phyloP scores from a whole-genome alignment of 2,888 invertebrate species.

The Acanthococcus lagerstroemiae region DNA sequence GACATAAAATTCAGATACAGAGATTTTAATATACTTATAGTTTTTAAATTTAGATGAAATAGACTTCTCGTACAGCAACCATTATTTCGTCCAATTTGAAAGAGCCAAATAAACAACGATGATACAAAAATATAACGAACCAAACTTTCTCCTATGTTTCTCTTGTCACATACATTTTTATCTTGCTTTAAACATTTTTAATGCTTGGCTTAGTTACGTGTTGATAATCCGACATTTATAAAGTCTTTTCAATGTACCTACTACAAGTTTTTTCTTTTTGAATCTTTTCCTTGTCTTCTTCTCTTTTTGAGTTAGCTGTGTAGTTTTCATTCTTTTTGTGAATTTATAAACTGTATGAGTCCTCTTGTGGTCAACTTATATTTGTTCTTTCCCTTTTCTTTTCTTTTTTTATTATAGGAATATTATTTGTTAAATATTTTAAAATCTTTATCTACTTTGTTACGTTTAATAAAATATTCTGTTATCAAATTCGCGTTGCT shows the following conservation, averaged over 20 bases:
- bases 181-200: no score
- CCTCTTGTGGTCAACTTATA: no score
- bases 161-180: no score
- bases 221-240: neutral
- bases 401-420: neutral
- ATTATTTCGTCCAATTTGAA: no score
- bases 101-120: no score
- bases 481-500: slow-evolving; percentile 18
- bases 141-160: no score
- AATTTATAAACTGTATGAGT: neutral
- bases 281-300: neutral
- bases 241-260: neutral
- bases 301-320: no score
- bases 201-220: neutral
- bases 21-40: no score
- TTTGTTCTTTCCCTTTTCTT: neutral
- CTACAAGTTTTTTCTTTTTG: neutral
- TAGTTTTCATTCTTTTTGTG: neutral
- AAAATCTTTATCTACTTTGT: slow-evolving; percentile 7
- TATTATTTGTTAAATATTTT: neutral
- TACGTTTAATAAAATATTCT: slow-evolving; percentile 27
- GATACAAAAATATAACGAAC: no score
- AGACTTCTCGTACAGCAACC: no score
- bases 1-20: no score
- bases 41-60: no score